Conservation (phyloP, 2,888 invertebrate species). For the Neocrepidodera transversa region DNA sequence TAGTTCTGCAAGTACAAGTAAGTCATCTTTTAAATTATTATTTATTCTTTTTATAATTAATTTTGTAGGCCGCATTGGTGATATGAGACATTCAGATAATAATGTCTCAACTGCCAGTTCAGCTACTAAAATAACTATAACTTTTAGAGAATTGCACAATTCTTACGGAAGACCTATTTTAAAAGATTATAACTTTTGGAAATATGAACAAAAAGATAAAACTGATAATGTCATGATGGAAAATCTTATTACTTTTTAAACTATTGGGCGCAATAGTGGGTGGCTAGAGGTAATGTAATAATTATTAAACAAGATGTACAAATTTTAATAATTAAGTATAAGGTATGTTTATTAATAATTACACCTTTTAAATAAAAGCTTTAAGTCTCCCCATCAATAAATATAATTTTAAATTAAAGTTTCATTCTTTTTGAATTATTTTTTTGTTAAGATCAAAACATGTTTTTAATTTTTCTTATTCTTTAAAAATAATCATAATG, state of each 20-base stretch:
- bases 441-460: too few relatives aligned
- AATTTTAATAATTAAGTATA: too few relatives aligned
- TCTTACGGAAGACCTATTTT: slow-evolving; percentile 73
- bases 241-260: slow-evolving; percentile 62
- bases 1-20: slow-evolving; percentile 58
- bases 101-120: slow-evolving; percentile 20
- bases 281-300: neutral
- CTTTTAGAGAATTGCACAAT: slow-evolving; percentile 75
- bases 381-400: too few relatives aligned
- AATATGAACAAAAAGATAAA: slow-evolving; percentile 62
- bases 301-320: too few relatives aligned
- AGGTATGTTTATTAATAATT: too few relatives aligned
- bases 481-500: too few relatives aligned
- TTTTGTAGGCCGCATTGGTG: slow-evolving; percentile 45
- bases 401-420: too few relatives aligned
- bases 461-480: too few relatives aligned
- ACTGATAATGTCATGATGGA: slow-evolving; percentile 54
- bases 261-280: neutral
- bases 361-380: too few relatives aligned
- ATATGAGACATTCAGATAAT: slow-evolving; percentile 34
- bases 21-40: slow-evolving; percentile 29
- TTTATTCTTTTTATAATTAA: slow-evolving; percentile 7
- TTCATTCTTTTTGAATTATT: too few relatives aligned
- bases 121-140: slow-evolving; percentile 58
- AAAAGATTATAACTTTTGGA: slow-evolving; percentile 73